phyloP scores from a whole-genome alignment of 1,140 invertebrate species.

The Sminthurides bifidus region DNA sequence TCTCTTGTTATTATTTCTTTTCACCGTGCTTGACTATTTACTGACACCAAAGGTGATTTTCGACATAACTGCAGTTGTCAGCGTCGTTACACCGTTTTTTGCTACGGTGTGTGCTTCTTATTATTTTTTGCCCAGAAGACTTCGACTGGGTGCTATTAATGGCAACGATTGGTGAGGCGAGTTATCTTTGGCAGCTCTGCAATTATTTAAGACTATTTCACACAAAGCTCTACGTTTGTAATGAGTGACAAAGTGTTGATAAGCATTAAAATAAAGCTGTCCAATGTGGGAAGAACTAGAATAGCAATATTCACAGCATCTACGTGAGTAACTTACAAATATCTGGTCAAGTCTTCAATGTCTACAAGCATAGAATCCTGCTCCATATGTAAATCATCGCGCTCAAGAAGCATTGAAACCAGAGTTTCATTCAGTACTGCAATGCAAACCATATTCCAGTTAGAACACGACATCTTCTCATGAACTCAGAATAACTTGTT shows the following conservation, averaged over 20 bases:
- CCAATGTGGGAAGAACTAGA: not conserved
- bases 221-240: not conserved
- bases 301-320: not conserved
- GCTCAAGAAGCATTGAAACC: conserved; percentile 31
- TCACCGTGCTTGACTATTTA: too few species aligned
- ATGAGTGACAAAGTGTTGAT: too few species aligned
- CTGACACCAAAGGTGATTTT: too few species aligned
- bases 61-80: not conserved
- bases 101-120: not conserved
- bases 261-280: too few species aligned
- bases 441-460: not conserved
- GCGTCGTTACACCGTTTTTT: not conserved
- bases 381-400: conserved; percentile 77
- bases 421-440: conserved; percentile 30
- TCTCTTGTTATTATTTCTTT: too few species aligned
- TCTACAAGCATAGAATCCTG: conserved; percentile 95
- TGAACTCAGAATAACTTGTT: conserved; percentile 1
- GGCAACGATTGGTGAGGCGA: conserved; percentile 31
- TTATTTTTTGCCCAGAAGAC: conserved; percentile 27
- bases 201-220: conserved; percentile 6
- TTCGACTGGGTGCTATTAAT: conserved; percentile 24
- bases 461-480: not conserved
- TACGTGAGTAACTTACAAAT: conserved; percentile 49
- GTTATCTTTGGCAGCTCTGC: conserved; percentile 32
- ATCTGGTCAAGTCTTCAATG: conserved; percentile 87